Base-by-base conservation (phyloP, 2,888 invertebrate species). In the Fabriciana adippe region DNA sequence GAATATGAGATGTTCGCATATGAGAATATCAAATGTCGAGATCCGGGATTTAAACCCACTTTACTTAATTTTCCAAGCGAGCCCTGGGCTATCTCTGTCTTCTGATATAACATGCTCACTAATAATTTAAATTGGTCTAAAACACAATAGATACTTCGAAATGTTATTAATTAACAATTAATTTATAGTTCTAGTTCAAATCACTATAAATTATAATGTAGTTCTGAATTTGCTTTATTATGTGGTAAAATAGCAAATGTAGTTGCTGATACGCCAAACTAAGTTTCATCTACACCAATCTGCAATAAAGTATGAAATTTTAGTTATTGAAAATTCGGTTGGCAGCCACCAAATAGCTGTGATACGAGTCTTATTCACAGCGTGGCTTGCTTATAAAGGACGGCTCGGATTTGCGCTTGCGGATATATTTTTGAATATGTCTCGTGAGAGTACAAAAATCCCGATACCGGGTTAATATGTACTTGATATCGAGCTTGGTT, bases 301-400 rank as follows among this genome's bases (percentile, higher is more conserved):
- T n/a, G 35, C 61, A 50, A 41, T 51, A 51, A 59, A 26, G 47
- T 59, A 59, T 48, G 47, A 59, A 59, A 51, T 61, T 61, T 61
- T 48, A 35, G 50, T 18, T 41, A 61, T 61, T 61, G 61, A 51
- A 61, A 61, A 61, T 61, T 61, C 35, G 16, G 61, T 48, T 60
- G 60, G 60, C 50, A 59, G 57, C 16, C 57, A 59, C 67, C 53
- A 68, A 60, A 60, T 54, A 54, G 56, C 48, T 56, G 53, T 62
- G 62, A 66, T 54, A 54, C 69, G 66, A 53, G 45, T 56, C 41
- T 47, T 62, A 66, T 66, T 66, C 69, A 41, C 11, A 66, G 41
- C 53, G 64, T 50, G 60, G 56, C 66, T 64, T 66, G 56, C 66
- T 64, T 66, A 68, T 69, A 71, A 64, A 71, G 69, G 61, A 67